Conservation (phyloP, 1,140 invertebrate species). For the Tribolium castaneum region DNA sequence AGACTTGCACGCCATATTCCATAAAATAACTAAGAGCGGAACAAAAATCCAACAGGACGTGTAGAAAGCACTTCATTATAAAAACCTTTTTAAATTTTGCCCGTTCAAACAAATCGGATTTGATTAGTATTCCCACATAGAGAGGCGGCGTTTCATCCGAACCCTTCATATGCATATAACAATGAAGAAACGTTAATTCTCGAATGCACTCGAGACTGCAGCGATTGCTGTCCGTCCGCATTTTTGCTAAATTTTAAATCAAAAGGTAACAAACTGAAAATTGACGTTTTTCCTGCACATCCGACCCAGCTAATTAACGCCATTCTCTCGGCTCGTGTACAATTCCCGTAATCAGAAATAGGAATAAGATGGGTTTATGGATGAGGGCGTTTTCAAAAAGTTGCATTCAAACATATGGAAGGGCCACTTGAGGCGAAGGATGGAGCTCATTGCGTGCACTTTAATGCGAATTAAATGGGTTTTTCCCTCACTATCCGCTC, state of each 20-base stretch:
- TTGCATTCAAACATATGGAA: too few species aligned
- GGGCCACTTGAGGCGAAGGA: too few species aligned
- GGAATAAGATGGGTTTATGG: too few species aligned
- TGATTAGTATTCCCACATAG: constrained; percentile 57
- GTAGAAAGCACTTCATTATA: constrained; percentile 58
- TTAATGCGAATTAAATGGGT: too few species aligned
- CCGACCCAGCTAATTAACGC: not conserved
- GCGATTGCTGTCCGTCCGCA: not conserved
- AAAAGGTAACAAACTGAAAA: constrained; percentile 13
- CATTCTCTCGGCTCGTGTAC: not conserved
- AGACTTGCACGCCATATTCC: constrained; percentile 56
- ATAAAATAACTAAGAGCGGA: constrained; percentile 56
- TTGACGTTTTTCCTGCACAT: not conserved
- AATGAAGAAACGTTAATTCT: constrained; percentile 54
- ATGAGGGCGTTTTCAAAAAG: too few species aligned
- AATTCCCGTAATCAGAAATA: not conserved
- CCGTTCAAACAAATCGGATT: constrained; percentile 60
- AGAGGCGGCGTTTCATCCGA: constrained; percentile 45
- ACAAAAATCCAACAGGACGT: constrained; percentile 55
- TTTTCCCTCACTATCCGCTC: too few species aligned
- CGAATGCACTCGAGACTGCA: constrained; percentile 48
- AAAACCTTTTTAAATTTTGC: constrained; percentile 56
- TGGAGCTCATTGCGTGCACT: too few species aligned
- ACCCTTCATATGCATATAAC: constrained; percentile 51
- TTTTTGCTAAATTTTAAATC: constrained; percentile 14